phyloP scores from a whole-genome alignment of 2,797 vertebrate genomes.

The Bovichtus variegatus region DNA sequence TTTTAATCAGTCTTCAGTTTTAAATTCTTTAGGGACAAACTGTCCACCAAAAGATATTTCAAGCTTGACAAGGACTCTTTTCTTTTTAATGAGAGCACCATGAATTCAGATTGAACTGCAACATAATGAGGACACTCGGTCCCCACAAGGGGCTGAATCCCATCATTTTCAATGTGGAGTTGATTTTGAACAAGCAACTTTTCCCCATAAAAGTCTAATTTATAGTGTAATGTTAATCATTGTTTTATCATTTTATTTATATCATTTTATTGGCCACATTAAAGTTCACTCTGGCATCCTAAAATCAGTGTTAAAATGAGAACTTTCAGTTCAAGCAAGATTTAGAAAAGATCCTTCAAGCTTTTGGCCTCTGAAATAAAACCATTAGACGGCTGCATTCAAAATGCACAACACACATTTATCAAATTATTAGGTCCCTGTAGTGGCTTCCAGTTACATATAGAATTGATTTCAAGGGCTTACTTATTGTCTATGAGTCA shows the following conservation, averaged over 20 bases:
- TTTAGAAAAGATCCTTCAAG: background rate
- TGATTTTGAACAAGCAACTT: background rate
- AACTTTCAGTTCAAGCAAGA: background rate
- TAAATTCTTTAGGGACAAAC: background rate
- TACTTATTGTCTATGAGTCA: background rate
- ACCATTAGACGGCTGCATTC: background rate
- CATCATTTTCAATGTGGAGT: slow-evolving; percentile 15
- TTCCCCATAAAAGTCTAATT: background rate
- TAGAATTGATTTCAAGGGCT: background rate
- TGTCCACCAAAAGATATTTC: background rate
- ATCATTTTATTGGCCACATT: too few relatives aligned
- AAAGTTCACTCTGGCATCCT: background rate
- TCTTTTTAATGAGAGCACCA: slow-evolving; percentile 3
- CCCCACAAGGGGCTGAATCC: background rate
- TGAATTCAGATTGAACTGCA: slow-evolving; percentile 4
- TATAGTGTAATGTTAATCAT: background rate
- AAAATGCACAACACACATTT: background rate
- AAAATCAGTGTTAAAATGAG: background rate
- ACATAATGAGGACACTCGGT: background rate
- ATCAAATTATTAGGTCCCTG: background rate
- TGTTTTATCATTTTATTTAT: too few relatives aligned
- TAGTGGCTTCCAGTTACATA: background rate
- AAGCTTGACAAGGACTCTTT: background rate
- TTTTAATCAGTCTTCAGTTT: slow-evolving; percentile 22
- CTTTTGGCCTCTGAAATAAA: accelerated